Evolutionary conservation across 2,113 vertebrate genomes (phyloP), one percentile per base, ranked within the genome.

Genomic region (Mobula hypostoma): DNA sequence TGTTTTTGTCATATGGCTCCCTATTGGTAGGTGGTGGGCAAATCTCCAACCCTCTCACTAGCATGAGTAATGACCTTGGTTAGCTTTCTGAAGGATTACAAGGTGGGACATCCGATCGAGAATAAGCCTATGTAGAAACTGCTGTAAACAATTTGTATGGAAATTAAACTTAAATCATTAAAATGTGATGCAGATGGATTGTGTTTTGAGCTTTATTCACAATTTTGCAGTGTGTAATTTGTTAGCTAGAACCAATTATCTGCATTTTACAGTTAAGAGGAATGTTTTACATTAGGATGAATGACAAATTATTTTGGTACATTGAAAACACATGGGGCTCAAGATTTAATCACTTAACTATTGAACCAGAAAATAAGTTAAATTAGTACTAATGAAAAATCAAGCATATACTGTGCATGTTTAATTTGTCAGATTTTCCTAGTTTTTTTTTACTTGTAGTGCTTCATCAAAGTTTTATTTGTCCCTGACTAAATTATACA

Each of bases 101-200:
- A 93, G 91, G 91, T 93, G 91, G 91, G 91, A 93, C 91, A 93
- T 93, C 91, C 68, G 68, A 56, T 74, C 70, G 21, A 40, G 91
- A 93, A 40, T 70, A 72, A 93, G 40, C 70, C 83, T 36, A 74
- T 56, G 24, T 56, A 72, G 91, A 72, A 93, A 93, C 91, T 93
- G 91, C 91, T 93, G 91, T 74, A 93, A 93, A 72, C 91, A 93
- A 93, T 93, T 93, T 93, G 91, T 93, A 93, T 93, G 91, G 91
- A 93, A 93, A 93, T 93, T 76, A 72, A 93, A 93, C 68, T 93
- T 68, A 93, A 93, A 93, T 93, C 91, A 93, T 93, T 93, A 93
- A 93, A 93, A 93, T 93, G 91, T 93, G 91, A 76, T 93, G 91
- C 91, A 93, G 91, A 93, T 93, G 91, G 91, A 74, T 74, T 93